A percentile compares a stretch with the other conserved stretches of the same genome.
Conservation (phyloP, 1,140 invertebrate species). For the Macrocentrus cingulum region DNA sequence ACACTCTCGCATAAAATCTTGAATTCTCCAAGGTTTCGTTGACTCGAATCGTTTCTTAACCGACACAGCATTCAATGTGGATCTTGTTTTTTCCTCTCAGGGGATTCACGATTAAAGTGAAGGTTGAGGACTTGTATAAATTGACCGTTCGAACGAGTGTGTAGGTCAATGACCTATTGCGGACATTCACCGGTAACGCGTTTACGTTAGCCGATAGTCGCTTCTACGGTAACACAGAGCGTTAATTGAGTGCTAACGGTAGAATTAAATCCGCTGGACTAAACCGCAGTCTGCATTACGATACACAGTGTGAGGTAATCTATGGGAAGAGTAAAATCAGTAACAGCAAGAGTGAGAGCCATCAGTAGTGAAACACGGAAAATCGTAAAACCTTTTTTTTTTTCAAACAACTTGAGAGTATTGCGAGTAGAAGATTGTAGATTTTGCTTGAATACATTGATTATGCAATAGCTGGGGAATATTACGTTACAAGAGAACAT, state of each 20-base stretch:
- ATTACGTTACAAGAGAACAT: no score
- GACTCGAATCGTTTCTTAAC: no score
- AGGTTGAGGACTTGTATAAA: slow-evolving; percentile 39
- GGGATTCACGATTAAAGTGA: slow-evolving; percentile 21
- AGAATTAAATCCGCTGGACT: slow-evolving; percentile 27
- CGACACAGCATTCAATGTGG: no score
- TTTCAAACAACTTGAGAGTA: no score
- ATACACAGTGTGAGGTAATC: not conserved
- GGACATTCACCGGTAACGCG: slow-evolving; percentile 55
- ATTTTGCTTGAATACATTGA: no score
- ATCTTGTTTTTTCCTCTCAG: not conserved
- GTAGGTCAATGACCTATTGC: slow-evolving; percentile 53
- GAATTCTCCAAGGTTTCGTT: no score
- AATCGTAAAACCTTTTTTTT: not conserved
- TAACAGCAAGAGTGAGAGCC: not conserved
- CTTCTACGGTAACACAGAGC: slow-evolving; percentile 34
- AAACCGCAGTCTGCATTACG: slow-evolving; percentile 9
- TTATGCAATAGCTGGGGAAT: no score
- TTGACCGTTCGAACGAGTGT: slow-evolving; percentile 18
- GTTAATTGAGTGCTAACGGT: slow-evolving; percentile 46
- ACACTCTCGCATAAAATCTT: no score
- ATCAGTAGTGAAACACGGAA: not conserved
- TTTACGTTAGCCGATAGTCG: slow-evolving; percentile 23
- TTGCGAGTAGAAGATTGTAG: no score
- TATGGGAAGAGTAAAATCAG: no score